Percentiles rank a stretch among this genome's conserved stretches.
Conservation (phyloP, 2,888 invertebrate genomes). For the Tetranychus piercei region DNA sequence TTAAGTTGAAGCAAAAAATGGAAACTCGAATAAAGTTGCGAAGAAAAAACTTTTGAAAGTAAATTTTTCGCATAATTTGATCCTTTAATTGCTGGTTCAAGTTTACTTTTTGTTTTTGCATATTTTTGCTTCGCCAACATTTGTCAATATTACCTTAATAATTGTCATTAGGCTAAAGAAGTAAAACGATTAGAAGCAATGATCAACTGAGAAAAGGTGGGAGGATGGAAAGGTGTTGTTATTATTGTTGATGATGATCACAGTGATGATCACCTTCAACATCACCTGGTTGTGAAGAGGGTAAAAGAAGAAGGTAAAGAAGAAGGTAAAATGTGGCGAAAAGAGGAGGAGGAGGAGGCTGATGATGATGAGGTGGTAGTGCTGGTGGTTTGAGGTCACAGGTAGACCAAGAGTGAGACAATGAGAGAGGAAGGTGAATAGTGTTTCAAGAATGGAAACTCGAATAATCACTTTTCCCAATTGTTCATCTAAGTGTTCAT, state of each 20-base stretch:
- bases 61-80: slow-evolving; percentile 1
- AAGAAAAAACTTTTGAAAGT: background rate
- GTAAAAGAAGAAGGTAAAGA: too few species aligned
- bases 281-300: background rate
- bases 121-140: background rate
- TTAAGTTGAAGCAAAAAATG: background rate
- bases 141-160: background rate
- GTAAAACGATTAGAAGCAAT: background rate
- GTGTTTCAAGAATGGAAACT: background rate
- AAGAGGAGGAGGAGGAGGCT: background rate
- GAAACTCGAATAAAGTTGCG: background rate
- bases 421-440: background rate
- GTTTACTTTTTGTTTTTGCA: background rate
- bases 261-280: background rate
- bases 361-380: background rate
- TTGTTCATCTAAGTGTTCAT: background rate
- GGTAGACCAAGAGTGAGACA: slow-evolving; percentile 5
- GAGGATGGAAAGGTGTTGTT: background rate
- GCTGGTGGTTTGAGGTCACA: background rate
- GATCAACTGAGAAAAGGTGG: background rate
- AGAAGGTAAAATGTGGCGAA: background rate
- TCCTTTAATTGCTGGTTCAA: background rate
- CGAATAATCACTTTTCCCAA: background rate
- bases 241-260: background rate
- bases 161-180: background rate